Evolutionary conservation across 2,888 invertebrate genomes (phyloP), one percentile per base, ranked within the genome.

Genomic region (Helicoverpa assulta): DNA sequence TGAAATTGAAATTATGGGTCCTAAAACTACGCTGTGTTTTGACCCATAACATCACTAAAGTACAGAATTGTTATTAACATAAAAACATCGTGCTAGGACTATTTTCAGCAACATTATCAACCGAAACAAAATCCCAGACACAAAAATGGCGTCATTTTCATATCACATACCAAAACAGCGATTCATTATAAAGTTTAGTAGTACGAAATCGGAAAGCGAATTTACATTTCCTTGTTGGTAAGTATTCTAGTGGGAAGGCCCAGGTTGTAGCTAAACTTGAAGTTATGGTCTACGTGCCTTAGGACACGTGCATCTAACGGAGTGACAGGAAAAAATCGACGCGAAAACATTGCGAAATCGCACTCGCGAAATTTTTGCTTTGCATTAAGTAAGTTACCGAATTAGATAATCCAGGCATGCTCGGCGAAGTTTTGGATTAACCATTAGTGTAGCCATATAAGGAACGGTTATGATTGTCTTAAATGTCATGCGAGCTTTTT

Each of bases 211-310:
- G 61, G 68, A 71, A 74, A 69, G 67, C 65, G 69, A 67, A 80
- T 82, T 80, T 84, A 71, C 70, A 67, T 77, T 72, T 75, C 67
- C 78, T 69, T 69, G 57, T 80, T 55, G 79, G 79, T 74, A 67
- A 62, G 80, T 77, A 70, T 70, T 75, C 77, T 77, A 73, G 73
- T 77, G 67, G 72, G 68, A 72, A 66, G 52, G 67, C 61, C 68
- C 62, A 63, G 59, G 73, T 70, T 63, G 70, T 72, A 56, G 73
- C 73, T 84, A 72, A 75, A 72, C 78, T 83, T 66, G 69, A 80
- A 85, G 74, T 80, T 70, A 85, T 74, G 83, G 83, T 62, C 71
- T 83, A 83, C 83, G 83, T 83, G 83, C 78, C 73, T 58, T 57
- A 47, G 54, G 58, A 75, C 83, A 83, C 83, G 83, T 83, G 78